Conservation (phyloP, 2,888 invertebrate species). For the Beris chalybata region DNA sequence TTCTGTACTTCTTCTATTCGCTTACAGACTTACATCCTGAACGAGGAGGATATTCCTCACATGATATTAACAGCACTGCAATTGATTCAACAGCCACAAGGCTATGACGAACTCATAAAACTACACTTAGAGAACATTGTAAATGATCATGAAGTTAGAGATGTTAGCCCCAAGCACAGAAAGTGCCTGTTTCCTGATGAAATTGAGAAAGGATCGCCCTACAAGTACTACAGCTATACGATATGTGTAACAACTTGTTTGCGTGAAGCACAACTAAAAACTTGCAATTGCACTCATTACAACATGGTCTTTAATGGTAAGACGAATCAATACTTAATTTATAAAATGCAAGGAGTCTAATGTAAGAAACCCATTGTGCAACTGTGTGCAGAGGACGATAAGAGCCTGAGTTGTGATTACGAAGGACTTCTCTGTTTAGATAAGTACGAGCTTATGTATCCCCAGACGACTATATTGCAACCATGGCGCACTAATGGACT, state of each 20-base stretch:
- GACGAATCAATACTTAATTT: conserved; percentile 12
- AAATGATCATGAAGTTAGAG: conserved; percentile 65
- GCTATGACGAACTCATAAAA: conserved; percentile 38
- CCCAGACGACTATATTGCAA: conserved; percentile 59
- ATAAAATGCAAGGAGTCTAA: not conserved
- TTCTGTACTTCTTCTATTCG: not conserved
- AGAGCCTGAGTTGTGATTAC: conserved; percentile 59
- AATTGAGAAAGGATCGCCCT: conserved; percentile 60
- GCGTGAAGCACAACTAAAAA: conserved; percentile 61
- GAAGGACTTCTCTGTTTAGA: conserved; percentile 67
- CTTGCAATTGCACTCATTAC: conserved; percentile 69
- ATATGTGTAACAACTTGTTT: conserved; percentile 71
- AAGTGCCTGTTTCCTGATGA: conserved; percentile 73
- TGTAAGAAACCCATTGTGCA: conserved; percentile 2
- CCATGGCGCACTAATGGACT: conserved; percentile 63
- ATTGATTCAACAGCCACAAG: conserved; percentile 32
- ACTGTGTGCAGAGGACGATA: conserved; percentile 37
- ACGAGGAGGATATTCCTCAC: conserved; percentile 52
- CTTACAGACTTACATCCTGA: conserved; percentile 45
- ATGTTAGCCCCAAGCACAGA: conserved; percentile 63
- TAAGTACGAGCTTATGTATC: conserved; percentile 56
- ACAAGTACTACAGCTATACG: conserved; percentile 70
- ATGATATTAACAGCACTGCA: conserved; percentile 41
- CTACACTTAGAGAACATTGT: conserved; percentile 61
- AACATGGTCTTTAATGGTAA: conserved; percentile 64